These are phyloP conservation scores for Drosophila infuscata DNA, from an alignment of 2,888 invertebrate species.

Conservation along the genomic window DNA sequence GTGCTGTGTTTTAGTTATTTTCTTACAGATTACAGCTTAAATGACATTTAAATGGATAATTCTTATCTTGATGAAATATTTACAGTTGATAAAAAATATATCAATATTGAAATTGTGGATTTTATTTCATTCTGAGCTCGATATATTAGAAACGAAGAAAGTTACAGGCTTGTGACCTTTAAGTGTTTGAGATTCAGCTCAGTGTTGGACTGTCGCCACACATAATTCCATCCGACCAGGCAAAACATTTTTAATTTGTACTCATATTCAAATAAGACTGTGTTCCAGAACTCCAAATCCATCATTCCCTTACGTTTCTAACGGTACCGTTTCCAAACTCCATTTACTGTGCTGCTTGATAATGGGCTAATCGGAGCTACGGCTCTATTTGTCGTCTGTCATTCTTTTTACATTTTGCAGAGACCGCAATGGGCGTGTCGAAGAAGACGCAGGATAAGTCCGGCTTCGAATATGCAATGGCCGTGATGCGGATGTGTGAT, in stretches of 20 bases:
- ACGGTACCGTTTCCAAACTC: background rate
- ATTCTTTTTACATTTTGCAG: conserved; percentile 83
- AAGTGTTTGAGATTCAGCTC: too few relatives aligned
- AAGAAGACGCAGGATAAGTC: conserved; percentile 92
- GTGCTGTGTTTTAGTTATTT: background rate
- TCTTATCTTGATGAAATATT: background rate
- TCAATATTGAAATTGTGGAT: background rate
- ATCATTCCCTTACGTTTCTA: background rate
- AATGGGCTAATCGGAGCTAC: conserved; percentile 22
- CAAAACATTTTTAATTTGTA: too few relatives aligned
- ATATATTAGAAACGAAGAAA: background rate
- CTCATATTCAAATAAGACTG: too few relatives aligned
- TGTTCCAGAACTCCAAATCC: too few relatives aligned
- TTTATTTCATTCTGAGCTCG: background rate
- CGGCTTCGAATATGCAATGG: conserved; percentile 94
- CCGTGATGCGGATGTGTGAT: conserved; percentile 96
- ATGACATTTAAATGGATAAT: background rate
- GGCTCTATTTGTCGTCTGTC: background rate
- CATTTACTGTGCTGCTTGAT: background rate
- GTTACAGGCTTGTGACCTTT: background rate
- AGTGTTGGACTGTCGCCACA: too few relatives aligned
- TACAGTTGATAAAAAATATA: background rate
- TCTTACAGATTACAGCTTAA: background rate
- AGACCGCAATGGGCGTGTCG: conserved; percentile 95
- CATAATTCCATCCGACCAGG: too few relatives aligned